These are phyloP conservation scores for Portevinia maculata DNA, from an alignment of 2,888 invertebrate species.

Conservation along the genomic window DNA sequence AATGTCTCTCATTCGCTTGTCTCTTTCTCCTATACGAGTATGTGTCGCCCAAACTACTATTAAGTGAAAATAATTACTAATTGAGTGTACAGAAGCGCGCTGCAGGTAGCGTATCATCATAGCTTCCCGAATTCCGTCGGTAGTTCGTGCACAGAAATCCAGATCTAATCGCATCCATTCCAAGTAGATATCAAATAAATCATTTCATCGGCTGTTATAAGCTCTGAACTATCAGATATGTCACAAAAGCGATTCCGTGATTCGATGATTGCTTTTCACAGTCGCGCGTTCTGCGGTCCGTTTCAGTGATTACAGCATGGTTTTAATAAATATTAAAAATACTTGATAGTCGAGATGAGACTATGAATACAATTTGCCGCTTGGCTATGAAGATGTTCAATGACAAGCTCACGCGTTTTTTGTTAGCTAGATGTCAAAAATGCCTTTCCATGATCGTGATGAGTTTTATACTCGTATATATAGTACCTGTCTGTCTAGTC, in stretches of 20 bases:
- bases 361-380: conserved; percentile 20
- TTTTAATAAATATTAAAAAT: conserved; percentile 30
- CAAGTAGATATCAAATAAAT: conserved; percentile 31
- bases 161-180: conserved; percentile 55
- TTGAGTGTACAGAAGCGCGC: conserved; percentile 57
- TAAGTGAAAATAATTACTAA: conserved; percentile 67
- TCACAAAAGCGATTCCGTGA: background rate
- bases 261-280: conserved; percentile 11
- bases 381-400: conserved; percentile 19
- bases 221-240: background rate
- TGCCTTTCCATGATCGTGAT: conserved; percentile 24
- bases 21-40: background rate
- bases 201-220: conserved; percentile 20
- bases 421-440: conserved; percentile 55
- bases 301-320: conserved; percentile 28
- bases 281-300: background rate
- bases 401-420: conserved; percentile 46
- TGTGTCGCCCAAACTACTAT: conserved; percentile 44
- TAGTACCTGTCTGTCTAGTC: conserved; percentile 28
- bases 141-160: conserved; percentile 64
- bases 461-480: too few relatives aligned
- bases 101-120: conserved; percentile 48
- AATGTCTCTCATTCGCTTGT: conserved; percentile 48
- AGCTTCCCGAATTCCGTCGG: conserved; percentile 69
- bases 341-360: conserved; percentile 5